Base-by-base conservation (phyloP, 1,140 invertebrate genomes). In the Ceratitis capitata region DNA sequence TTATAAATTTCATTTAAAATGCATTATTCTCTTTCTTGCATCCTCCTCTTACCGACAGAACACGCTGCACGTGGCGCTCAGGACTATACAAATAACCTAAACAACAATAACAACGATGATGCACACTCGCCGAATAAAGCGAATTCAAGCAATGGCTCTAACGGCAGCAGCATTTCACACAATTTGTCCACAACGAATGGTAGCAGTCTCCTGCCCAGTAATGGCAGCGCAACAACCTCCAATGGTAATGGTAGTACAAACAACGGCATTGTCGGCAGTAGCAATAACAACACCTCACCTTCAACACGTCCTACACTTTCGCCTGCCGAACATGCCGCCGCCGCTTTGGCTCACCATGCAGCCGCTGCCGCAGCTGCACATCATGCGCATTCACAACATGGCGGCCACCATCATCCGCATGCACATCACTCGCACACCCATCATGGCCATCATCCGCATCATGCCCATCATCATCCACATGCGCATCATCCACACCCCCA, bases 51-150 rank as follows among this genome's bases (percentile, higher is more conserved):
- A n/a, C 0, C 58, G 84, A 10, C 87, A 91, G 90, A 91, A 85
- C 90, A 91, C 89, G 88, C 84, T 85, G 87, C 90, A 83, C 88
- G 90, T 87, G 90, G 87, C 86, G 89, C 87, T 82, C 89, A 89
- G 87, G 90, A 91, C 26, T 91, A 91, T 26, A 86, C 88, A 58
- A 84, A 84, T 35, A 58, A 23, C 53, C 69, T 69, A 26, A 84
- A 26, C 74, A 78, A 45, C 19, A 86, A 84, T 53, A 86, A 84
- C 74, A 86, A 86, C 58, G 88, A 87, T 26, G 90, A 91, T 56
- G 89, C 89, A 84, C 89, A 91, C 47, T 90, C 89, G 74, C 90
- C 90, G 5, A 91, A 86, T 45, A 91, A 91, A 58, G 74, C 87
- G 1, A 82, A 82, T 84, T 86, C 82, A 84, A 86, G 47, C 39